These are phyloP conservation scores for Caenorhabditis sp. DNA, from an alignment of 2,888 invertebrate species.

Conservation along the genomic window DNA sequence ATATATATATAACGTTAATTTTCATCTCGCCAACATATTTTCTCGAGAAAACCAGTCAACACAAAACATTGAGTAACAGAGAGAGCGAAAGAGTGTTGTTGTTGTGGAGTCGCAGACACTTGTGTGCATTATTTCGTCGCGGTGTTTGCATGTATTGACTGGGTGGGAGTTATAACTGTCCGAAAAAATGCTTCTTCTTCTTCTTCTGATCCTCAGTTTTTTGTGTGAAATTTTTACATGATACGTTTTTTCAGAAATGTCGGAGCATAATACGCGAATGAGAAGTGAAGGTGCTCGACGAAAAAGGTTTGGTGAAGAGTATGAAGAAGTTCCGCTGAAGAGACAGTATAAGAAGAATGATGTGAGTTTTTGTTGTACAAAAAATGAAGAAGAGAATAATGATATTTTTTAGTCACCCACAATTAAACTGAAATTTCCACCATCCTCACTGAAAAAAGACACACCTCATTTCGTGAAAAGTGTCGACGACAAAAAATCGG, in stretches of 20 bases:
- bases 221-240: conserved; percentile 7
- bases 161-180: conserved; percentile 39
- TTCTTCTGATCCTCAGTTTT: conserved; percentile 4
- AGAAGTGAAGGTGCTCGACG: not conserved
- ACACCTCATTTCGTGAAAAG: not conserved
- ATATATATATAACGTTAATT: no score
- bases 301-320: not conserved
- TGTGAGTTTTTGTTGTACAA: no score
- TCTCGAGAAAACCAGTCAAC: no score
- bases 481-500: not conserved
- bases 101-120: not conserved
- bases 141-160: conserved; percentile 23
- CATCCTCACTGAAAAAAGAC: not conserved
- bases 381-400: not conserved
- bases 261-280: not conserved
- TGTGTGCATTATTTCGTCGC: conserved; percentile 15
- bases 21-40: no score
- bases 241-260: not conserved
- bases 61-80: no score
- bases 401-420: not conserved
- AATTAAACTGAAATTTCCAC: not conserved
- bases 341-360: not conserved
- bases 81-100: not conserved
- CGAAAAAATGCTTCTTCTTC: not conserved
- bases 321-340: not conserved